phyloP scores from a whole-genome alignment of 2,797 vertebrate genomes.

The Helostoma temminkii region DNA sequence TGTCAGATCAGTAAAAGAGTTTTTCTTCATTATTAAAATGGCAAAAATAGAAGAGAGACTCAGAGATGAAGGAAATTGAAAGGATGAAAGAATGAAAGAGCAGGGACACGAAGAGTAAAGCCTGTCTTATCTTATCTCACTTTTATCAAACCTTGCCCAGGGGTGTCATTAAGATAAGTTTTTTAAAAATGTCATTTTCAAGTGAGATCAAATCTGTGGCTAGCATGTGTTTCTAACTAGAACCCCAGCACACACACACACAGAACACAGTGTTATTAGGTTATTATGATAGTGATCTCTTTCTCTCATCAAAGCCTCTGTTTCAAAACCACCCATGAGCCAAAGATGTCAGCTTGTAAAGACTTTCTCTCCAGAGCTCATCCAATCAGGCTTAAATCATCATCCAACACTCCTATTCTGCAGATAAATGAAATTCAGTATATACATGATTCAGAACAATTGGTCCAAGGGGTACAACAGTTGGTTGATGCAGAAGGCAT shows the following conservation, averaged over 20 bases:
- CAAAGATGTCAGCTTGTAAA: constrained; percentile 80
- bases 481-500: constrained; percentile 82
- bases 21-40: constrained; percentile 40
- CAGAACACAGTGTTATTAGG: constrained; percentile 49
- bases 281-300: constrained; percentile 70
- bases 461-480: constrained; percentile 76
- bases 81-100: constrained; percentile 40
- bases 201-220: constrained; percentile 59
- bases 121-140: constrained; percentile 51
- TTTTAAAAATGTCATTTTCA: constrained; percentile 45
- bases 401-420: constrained; percentile 59
- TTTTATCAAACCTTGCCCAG: constrained; percentile 54
- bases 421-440: constrained; percentile 60
- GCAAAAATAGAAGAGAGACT: constrained; percentile 29
- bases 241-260: constrained; percentile 33
- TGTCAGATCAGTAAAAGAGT: constrained; percentile 32
- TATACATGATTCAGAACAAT: constrained; percentile 73
- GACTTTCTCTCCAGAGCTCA: constrained; percentile 59
- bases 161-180: constrained; percentile 62
- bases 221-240: constrained; percentile 63
- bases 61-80: constrained; percentile 25
- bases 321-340: constrained; percentile 69
- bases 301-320: constrained; percentile 65
- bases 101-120: constrained; percentile 42
- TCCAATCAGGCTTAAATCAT: constrained; percentile 67